phyloP scores from a whole-genome alignment of 2,113 vertebrate genomes.

The Callipepla californica region DNA sequence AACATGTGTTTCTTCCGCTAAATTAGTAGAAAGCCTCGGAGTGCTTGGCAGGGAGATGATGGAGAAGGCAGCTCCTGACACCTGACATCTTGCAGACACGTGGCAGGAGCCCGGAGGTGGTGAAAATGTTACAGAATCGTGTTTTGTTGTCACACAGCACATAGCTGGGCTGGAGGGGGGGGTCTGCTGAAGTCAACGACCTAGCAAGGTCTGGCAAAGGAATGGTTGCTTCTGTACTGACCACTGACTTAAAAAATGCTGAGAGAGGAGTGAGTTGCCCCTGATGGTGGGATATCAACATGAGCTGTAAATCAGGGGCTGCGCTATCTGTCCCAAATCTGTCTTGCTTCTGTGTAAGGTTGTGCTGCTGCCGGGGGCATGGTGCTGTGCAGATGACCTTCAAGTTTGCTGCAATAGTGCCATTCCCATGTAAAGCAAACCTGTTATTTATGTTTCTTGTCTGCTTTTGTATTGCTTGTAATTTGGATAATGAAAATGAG shows the following conservation, averaged over 20 bases:
- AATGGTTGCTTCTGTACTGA: neutral
- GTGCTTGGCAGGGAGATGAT: neutral
- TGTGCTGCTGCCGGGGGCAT: neutral
- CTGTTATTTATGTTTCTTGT: neutral
- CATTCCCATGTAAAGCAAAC: neutral
- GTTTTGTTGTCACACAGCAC: fast-evolving
- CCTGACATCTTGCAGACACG: neutral
- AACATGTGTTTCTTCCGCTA: neutral
- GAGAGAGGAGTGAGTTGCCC: neutral
- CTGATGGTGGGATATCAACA: neutral
- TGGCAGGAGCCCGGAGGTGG: fast-evolving
- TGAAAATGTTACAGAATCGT: neutral
- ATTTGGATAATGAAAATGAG: neutral
- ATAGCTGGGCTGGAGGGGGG: neutral
- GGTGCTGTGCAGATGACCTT: neutral
- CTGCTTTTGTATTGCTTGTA: neutral
- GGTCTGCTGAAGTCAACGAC: neutral
- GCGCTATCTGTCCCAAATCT: neutral
- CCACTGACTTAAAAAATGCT: neutral
- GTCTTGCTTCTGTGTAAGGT: fast-evolving
- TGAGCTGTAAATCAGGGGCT: neutral
- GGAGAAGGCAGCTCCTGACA: neutral
- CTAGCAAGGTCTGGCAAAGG: neutral
- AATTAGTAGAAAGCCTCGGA: neutral
- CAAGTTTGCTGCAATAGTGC: neutral